These are phyloP conservation scores for Pseudomyrmex flavicornis DNA, from an alignment of 1,140 invertebrate genomes.

Conservation along the genomic window DNA sequence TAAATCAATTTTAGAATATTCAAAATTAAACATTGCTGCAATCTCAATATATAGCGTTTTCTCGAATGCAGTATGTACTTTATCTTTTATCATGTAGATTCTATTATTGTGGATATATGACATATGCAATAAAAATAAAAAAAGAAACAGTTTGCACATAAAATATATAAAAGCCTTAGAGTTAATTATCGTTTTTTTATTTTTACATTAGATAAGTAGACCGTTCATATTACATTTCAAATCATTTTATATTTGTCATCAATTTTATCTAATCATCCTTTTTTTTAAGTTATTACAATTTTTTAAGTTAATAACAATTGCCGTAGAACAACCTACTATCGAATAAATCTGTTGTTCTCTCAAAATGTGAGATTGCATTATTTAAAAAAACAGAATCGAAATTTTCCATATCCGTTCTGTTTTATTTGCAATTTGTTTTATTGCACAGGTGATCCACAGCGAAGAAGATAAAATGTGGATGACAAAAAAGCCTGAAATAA, in stretches of 20 bases:
- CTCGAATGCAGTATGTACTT: background rate
- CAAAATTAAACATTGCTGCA: conserved; percentile 12
- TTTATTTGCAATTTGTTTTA: conserved; percentile 28
- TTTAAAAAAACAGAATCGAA: background rate
- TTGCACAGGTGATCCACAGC: conserved; percentile 78
- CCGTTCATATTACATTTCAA: background rate
- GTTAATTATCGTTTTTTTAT: conserved; percentile 15
- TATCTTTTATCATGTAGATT: background rate
- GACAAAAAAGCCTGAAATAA: conserved; percentile 60
- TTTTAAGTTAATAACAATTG: too few species aligned
- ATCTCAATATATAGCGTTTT: conserved; percentile 9
- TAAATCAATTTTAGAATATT: conserved; percentile 18
- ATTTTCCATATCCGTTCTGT: background rate
- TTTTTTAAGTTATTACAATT: too few species aligned
- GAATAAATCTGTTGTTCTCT: background rate
- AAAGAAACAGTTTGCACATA: background rate
- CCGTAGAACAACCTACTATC: too few species aligned
- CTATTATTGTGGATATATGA: background rate
- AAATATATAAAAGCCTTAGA: conserved; percentile 16
- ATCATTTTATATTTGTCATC: background rate
- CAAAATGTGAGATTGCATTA: background rate
- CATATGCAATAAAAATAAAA: conserved; percentile 18
- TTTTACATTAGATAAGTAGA: background rate
- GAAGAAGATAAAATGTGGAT: conserved; percentile 79
- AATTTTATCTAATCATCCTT: too few species aligned